phyloP scores from a whole-genome alignment of 2,888 invertebrate species.

The Nomada fucata region DNA sequence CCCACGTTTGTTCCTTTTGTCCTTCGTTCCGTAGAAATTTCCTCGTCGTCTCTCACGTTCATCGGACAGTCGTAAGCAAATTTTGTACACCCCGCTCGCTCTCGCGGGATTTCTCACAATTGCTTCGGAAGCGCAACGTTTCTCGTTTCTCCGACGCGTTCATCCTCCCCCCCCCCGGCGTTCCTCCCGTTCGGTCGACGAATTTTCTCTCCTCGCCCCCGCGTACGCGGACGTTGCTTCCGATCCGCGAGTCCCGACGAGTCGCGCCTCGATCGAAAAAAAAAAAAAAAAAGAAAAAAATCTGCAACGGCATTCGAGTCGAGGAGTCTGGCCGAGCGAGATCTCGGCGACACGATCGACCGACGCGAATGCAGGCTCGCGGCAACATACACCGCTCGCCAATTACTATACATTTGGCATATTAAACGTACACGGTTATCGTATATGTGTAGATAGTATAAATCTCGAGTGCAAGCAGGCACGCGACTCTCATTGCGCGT shows the following conservation, averaged over 20 bases:
- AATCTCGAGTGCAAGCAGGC: constrained; percentile 70
- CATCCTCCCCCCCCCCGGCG: neutral
- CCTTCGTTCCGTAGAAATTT: constrained; percentile 45
- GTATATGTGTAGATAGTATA: constrained; percentile 81
- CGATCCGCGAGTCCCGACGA: constrained; percentile 18
- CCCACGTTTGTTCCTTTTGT: neutral
- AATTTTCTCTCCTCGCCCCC: too few species aligned
- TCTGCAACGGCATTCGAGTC: neutral
- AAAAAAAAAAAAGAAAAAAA: neutral
- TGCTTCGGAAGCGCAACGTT: constrained; percentile 16
- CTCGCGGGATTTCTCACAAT: constrained; percentile 21
- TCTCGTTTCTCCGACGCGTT: neutral
- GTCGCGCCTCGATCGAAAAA: constrained; percentile 18
- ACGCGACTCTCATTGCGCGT: constrained; percentile 9
- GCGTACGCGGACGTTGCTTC: constrained; percentile 5
- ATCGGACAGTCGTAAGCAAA: constrained; percentile 72
- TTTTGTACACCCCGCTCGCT: constrained; percentile 73
- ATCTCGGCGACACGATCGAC: constrained; percentile 2
- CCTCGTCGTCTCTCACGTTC: constrained; percentile 49
- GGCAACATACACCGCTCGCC: constrained; percentile 62
- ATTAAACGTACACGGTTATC: constrained; percentile 80
- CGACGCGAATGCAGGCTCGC: constrained; percentile 22
- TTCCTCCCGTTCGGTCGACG: neutral
- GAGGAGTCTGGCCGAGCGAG: neutral
- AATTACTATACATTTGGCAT: constrained; percentile 84